Base-by-base conservation (phyloP, 2,797 vertebrate species). In the Sorex maritimensis region DNA sequence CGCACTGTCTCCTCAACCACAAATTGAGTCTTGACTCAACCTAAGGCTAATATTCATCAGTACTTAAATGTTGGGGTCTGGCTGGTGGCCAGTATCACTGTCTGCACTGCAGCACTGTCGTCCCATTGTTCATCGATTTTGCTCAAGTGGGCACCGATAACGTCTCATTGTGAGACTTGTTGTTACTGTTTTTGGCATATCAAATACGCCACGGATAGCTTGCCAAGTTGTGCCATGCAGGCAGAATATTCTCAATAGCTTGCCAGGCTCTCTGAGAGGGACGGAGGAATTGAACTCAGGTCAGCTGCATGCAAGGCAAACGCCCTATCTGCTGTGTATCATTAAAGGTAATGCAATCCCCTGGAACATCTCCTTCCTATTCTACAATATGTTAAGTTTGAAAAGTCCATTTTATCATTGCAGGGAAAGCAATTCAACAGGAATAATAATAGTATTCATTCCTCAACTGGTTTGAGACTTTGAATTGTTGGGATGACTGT, bases 381-480 rank as follows among this genome's bases (percentile, higher is more conserved):
- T 82, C 78, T 85, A 67, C 28, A 61, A 12, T 30, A 67, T 91
- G 91, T 94, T 71, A 93, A 67, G n/a, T 74, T 90, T 65, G 24
- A 81, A 87, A 91, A 92, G 95, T 77, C 68, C 65, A 81, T 44
- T 90, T 91, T 8, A 77, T 89, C 41, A 74, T 75, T 92, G 88
- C 30, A 77, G 26, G 83, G 72, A 90, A 90, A 73, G 86, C 87
- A 86, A 90, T 90, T 88, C 52, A 88, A 67, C 44, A 30, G 9
- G 69, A n/a, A 82, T 2, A 52, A 14, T 14, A 52, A 52, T 52
- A 52, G 6, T 52, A 52, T 82, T 11, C 19, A 55, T 92, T 81
- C n/a, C 26, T 90, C 9, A 9, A 7, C 72, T 49, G 34, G 1
- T 71, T 81, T 79, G 24, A 73, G 52, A 78, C 88, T 38, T 74